phyloP scores from a whole-genome alignment of 2,797 vertebrate genomes.

The Artibeus lituratus region DNA sequence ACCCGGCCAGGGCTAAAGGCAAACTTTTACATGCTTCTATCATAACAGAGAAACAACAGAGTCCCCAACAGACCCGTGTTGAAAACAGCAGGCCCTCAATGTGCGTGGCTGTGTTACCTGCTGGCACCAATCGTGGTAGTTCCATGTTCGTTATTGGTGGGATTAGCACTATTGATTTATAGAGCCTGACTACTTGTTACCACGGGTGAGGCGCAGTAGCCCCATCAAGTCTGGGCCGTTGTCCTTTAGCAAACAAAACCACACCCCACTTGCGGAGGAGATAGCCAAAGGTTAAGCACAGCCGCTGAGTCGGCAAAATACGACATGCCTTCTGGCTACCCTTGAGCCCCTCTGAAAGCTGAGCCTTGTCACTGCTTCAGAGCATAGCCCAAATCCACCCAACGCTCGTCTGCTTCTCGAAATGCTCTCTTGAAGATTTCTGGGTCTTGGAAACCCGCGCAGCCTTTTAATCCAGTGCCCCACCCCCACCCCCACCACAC shows the following conservation, averaged over 20 bases:
- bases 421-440: background rate
- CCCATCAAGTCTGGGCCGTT: background rate
- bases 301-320: background rate
- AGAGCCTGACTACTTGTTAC: background rate
- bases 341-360: background rate
- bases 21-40: background rate
- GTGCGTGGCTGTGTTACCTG: background rate
- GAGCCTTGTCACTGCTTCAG: background rate
- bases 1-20: background rate
- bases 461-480: too few relatives aligned
- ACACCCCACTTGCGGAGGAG: background rate
- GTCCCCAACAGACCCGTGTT: background rate
- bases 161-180: background rate
- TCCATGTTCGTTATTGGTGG: background rate
- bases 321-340: background rate
- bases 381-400: background rate
- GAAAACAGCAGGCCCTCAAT: background rate
- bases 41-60: background rate
- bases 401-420: background rate
- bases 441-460: background rate
- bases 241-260: background rate
- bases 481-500: too few relatives aligned
- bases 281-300: background rate
- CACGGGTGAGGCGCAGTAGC: background rate
- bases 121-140: background rate